phyloP scores from a whole-genome alignment of 2,797 vertebrate species.

The Bufotes viridis region DNA sequence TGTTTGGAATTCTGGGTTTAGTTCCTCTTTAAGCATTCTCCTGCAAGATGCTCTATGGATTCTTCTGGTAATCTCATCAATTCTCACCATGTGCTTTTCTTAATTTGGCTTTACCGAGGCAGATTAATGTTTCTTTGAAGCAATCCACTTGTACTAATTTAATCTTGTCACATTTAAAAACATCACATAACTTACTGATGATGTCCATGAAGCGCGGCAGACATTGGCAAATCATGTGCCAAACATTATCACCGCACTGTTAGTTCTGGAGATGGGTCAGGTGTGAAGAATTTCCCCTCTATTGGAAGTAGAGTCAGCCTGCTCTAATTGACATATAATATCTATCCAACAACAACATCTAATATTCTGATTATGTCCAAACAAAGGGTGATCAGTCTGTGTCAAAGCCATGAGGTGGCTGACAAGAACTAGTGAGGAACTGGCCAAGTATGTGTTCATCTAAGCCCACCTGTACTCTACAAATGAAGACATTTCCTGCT shows the following conservation, averaged over 20 bases:
- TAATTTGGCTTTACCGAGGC: not conserved
- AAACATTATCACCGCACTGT: constrained; percentile 32
- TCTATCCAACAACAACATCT: not conserved
- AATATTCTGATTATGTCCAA: not conserved
- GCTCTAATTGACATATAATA: too few species aligned
- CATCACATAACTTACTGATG: not conserved
- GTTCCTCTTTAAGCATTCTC: not conserved
- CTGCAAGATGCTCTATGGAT: not conserved
- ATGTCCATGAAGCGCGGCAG: constrained; percentile 24
- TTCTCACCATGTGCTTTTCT: not conserved
- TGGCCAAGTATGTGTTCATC: constrained; percentile 1
- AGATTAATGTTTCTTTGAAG: not conserved
- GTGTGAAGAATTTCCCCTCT: not conserved
- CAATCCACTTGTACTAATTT: constrained; percentile 4
- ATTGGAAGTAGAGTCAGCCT: not conserved
- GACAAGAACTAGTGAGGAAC: not conserved
- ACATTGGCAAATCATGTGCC: constrained; percentile 28
- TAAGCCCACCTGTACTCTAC: constrained; percentile 8
- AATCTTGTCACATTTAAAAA: constrained; percentile 26
- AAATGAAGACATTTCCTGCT: constrained; percentile 16
- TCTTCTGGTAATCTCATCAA: not conserved
- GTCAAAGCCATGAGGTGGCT: not conserved
- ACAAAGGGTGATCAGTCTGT: too few species aligned
- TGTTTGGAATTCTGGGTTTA: too few species aligned
- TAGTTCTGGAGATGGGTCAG: constrained; percentile 9